Evolutionary conservation across 2,113 vertebrate species (phyloP).

Genomic region (Ciconia boyciana): DNA sequence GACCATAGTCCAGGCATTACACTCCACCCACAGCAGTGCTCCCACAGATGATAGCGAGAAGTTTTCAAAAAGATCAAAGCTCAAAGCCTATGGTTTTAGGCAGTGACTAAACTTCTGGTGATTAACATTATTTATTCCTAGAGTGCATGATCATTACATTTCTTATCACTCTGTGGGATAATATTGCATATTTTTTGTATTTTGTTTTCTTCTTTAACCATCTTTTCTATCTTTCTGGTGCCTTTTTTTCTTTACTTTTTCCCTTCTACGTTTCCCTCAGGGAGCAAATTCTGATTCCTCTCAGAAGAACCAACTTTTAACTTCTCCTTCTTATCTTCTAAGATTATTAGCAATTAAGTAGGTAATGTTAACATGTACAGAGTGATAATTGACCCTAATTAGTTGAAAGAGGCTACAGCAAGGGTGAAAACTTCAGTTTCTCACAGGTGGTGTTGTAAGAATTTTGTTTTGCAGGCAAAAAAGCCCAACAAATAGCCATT

Average conservation of each 20-base stretch:
- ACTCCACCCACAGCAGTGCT: background rate
- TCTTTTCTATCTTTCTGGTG: background rate
- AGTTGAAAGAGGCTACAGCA: background rate
- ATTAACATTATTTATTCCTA: background rate
- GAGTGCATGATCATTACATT: background rate
- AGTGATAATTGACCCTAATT: constrained; percentile 38
- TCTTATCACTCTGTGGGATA: background rate
- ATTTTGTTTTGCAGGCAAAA: background rate
- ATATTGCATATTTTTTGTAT: background rate
- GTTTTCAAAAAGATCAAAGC: background rate
- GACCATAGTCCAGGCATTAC: background rate
- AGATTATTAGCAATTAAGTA: constrained; percentile 33
- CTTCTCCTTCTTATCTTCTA: background rate
- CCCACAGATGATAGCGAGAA: background rate
- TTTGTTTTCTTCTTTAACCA: background rate
- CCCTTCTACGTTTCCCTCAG: background rate
- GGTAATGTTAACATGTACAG: background rate
- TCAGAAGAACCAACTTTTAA: background rate
- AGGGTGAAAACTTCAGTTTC: background rate
- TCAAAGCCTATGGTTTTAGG: background rate
- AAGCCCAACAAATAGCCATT: background rate
- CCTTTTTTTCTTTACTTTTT: background rate
- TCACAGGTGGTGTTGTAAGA: background rate
- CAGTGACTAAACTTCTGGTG: background rate
- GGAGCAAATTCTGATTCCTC: background rate